These are phyloP conservation scores for Clusia tigrina DNA, from an alignment of 2,888 invertebrate genomes.

Conservation along the genomic window DNA sequence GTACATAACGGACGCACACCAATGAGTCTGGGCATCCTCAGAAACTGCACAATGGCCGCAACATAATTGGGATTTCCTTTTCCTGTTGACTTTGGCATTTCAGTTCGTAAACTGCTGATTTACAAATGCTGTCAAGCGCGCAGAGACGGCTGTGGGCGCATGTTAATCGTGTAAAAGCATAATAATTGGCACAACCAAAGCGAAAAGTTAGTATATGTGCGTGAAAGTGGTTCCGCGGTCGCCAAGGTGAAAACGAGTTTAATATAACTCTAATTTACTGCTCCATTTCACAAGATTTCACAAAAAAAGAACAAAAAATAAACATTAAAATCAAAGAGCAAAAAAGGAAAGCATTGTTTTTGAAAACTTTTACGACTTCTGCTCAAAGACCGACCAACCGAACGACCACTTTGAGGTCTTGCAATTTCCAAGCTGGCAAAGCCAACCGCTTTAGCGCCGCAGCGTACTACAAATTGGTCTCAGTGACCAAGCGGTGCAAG, in stretches of 20 bases:
- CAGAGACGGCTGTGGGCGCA: not conserved
- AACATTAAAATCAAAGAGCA: not conserved
- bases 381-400: not conserved
- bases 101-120: too few species aligned
- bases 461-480: too few species aligned
- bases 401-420: too few species aligned
- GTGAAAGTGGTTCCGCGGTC: too few species aligned
- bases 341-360: not conserved
- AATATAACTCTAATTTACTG: not conserved
- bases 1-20: not conserved
- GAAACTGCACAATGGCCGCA: too few species aligned
- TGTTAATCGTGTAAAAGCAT: not conserved
- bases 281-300: constrained; percentile 1
- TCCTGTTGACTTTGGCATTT: too few species aligned
- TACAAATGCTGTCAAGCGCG: not conserved
- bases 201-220: too few species aligned
- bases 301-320: not conserved
- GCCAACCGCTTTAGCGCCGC: too few species aligned
- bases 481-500: too few species aligned
- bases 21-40: constrained; percentile 1
- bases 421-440: too few species aligned
- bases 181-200: too few species aligned
- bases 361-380: not conserved
- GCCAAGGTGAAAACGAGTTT: too few species aligned
- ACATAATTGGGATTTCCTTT: constrained; percentile 5